phyloP scores from a whole-genome alignment of 2,113 vertebrate species.

The Planiliza haematocheilus region DNA sequence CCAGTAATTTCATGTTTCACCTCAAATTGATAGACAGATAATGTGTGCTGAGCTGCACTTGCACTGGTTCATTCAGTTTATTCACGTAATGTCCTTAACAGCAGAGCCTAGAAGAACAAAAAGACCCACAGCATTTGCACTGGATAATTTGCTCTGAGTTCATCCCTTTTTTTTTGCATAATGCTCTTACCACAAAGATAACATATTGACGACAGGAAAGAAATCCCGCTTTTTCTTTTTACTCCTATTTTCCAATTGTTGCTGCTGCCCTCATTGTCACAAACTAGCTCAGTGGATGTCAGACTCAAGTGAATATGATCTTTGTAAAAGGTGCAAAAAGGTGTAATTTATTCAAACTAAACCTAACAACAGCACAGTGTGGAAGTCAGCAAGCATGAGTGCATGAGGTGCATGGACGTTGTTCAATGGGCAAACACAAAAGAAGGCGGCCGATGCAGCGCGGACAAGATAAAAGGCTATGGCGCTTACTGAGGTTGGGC shows the following conservation, averaged over 20 bases:
- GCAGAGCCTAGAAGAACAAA: not conserved
- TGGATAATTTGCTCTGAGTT: not conserved
- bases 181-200: too few species aligned
- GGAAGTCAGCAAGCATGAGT: not conserved
- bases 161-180: not conserved
- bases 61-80: constrained; percentile 3
- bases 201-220: not conserved
- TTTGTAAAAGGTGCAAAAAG: too few species aligned
- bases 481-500: not conserved
- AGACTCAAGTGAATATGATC: too few species aligned
- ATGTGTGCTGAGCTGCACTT: not conserved
- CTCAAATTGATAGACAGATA: not conserved
- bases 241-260: too few species aligned
- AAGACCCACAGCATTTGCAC: not conserved
- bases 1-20: not conserved
- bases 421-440: too few species aligned
- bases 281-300: too few species aligned
- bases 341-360: too few species aligned
- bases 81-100: not conserved
- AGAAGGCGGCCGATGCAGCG: not conserved
- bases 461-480: not conserved
- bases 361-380: too few species aligned
- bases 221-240: not conserved
- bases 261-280: too few species aligned
- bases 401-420: not conserved